Conservation (phyloP, 2,797 vertebrate species). For the Alcedo atthis region DNA sequence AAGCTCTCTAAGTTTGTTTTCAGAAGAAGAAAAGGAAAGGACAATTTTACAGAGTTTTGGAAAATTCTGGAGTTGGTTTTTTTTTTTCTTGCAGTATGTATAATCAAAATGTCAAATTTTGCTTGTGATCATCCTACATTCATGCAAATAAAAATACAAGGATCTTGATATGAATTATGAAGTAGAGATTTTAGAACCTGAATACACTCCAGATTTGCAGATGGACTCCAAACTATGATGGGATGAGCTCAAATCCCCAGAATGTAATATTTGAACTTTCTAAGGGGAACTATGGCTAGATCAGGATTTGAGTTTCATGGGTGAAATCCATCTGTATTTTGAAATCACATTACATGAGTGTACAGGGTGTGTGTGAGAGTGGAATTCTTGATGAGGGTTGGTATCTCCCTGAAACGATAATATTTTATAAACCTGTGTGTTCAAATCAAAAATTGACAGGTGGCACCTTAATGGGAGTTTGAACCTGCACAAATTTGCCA, state of each 20-base stretch:
- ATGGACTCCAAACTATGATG: not conserved
- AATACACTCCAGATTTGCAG: not conserved
- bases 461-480: slow-evolving; percentile 50
- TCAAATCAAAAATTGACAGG: slow-evolving; percentile 64
- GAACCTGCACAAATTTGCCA: slow-evolving; percentile 30
- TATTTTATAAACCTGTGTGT: slow-evolving; percentile 38
- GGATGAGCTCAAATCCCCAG: not conserved
- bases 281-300: not conserved
- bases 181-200: not conserved
- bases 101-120: not conserved
- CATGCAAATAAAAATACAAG: not conserved
- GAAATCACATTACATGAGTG: slow-evolving; percentile 22
- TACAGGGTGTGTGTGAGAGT: not conserved
- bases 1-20: not conserved
- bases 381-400: slow-evolving; percentile 30
- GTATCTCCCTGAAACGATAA: slow-evolving; percentile 49
- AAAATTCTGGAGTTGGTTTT: not conserved
- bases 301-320: slow-evolving; percentile 20
- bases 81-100: not conserved
- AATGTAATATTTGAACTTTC: not conserved
- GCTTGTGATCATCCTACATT: not conserved
- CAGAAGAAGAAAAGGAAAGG: not conserved
- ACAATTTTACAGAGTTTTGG: not conserved
- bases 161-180: not conserved
- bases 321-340: slow-evolving; percentile 38